These are phyloP conservation scores for Nomada ruficornis DNA, from an alignment of 2,888 invertebrate genomes.

Conservation along the genomic window DNA sequence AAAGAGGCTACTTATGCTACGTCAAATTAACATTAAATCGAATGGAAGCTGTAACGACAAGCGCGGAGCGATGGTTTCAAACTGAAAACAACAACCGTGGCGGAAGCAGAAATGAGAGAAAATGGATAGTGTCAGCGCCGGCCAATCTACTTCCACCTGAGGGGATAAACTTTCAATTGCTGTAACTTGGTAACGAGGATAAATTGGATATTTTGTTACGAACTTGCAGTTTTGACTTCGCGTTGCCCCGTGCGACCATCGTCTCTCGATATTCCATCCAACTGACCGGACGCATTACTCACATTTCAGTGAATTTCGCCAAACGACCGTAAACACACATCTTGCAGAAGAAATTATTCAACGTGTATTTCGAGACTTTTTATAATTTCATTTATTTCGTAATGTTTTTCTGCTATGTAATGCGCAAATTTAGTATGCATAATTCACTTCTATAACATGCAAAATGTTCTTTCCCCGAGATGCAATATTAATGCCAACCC, in stretches of 20 bases:
- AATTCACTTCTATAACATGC: too few relatives aligned
- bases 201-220: conserved; percentile 63
- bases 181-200: conserved; percentile 63
- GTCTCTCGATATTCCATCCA: conserved; percentile 13
- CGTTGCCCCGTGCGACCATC: not conserved
- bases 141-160: conserved; percentile 44
- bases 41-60: conserved; percentile 11
- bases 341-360: too few relatives aligned
- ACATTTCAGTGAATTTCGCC: not conserved
- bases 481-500: too few relatives aligned
- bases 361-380: too few relatives aligned
- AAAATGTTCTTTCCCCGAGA: too few relatives aligned
- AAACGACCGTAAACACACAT: not conserved
- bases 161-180: conserved; percentile 64
- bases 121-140: conserved; percentile 52
- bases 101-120: conserved; percentile 32
- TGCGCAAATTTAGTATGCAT: too few relatives aligned
- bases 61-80: conserved; percentile 7
- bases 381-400: too few relatives aligned
- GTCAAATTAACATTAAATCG: conserved; percentile 28
- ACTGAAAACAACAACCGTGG: conserved; percentile 18
- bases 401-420: too few relatives aligned
- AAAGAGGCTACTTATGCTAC: not conserved
- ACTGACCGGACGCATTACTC: conserved; percentile 2
- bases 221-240: conserved; percentile 40